A percentile compares a stretch with the other conserved stretches of the same genome.
phyloP scores from a whole-genome alignment of 2,888 invertebrate species.

The Calliopum simillimum region DNA sequence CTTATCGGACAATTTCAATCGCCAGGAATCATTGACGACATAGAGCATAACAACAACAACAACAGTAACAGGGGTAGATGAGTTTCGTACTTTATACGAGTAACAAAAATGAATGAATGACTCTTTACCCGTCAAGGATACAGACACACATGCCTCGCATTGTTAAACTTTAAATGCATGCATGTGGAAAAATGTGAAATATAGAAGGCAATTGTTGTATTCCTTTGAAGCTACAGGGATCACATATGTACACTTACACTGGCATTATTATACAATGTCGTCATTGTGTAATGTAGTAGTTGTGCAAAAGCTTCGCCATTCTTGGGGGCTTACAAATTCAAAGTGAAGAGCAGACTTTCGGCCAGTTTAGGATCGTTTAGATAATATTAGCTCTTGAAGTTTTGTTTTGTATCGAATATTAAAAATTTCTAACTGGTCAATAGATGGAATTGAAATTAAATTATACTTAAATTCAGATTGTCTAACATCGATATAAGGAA shows the following conservation, averaged over 20 bases:
- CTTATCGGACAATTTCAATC: slow-evolving; percentile 31
- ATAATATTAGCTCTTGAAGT: too few relatives aligned
- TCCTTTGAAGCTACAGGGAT: not conserved
- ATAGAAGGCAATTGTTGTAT: slow-evolving; percentile 21
- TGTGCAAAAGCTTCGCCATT: not conserved
- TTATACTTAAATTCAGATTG: too few relatives aligned
- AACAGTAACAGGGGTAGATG: not conserved
- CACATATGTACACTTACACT: not conserved
- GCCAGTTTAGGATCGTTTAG: too few relatives aligned
- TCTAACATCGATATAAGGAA: too few relatives aligned
- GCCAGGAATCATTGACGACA: not conserved
- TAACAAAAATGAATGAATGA: not conserved
- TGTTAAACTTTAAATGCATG: slow-evolving; percentile 12
- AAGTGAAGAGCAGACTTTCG: too few relatives aligned
- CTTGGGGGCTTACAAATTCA: not conserved
- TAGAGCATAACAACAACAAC: not conserved
- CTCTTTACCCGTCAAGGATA: not conserved
- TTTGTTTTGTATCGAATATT: too few relatives aligned
- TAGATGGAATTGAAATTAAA: too few relatives aligned
- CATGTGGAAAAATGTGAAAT: slow-evolving; percentile 21
- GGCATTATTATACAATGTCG: not conserved
- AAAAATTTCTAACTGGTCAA: too few relatives aligned
- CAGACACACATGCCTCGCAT: not conserved
- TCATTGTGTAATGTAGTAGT: not conserved
- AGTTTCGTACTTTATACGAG: not conserved